Conservation (phyloP, 2,797 vertebrate genomes). For the Xenops minutus region DNA sequence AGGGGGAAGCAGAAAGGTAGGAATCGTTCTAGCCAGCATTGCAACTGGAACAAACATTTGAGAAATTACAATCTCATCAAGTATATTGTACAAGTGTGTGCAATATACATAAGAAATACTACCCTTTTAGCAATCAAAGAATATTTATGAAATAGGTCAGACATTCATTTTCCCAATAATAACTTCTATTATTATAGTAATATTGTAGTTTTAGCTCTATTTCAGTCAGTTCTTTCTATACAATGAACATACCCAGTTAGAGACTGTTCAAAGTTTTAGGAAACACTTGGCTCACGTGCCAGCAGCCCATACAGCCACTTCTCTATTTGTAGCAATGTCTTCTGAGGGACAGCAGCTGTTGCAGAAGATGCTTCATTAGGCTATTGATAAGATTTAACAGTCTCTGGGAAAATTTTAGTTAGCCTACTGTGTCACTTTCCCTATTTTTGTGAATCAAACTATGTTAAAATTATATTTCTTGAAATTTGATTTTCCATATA, state of each 20-base stretch:
- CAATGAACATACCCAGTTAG: not conserved
- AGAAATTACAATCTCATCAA: not conserved
- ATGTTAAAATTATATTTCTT: not conserved
- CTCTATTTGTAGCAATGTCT: not conserved
- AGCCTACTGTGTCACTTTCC: not conserved
- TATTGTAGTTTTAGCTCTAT: not conserved
- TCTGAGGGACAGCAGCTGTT: not conserved
- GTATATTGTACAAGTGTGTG: not conserved
- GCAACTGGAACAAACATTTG: not conserved
- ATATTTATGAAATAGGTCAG: not conserved
- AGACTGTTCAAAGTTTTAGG: not conserved
- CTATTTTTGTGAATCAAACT: not conserved
- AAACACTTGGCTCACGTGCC: not conserved
- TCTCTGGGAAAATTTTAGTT: not conserved
- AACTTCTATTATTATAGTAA: not conserved
- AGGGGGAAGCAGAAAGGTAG: not conserved
- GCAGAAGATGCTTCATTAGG: not conserved
- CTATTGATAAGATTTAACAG: not conserved
- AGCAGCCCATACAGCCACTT: not conserved
- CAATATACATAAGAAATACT: not conserved
- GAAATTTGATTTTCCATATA: not conserved
- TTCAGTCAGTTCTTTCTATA: not conserved
- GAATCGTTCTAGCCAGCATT: rapidly evolving
- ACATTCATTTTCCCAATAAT: not conserved
- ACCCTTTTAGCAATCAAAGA: not conserved